phyloP scores from a whole-genome alignment of 2,113 vertebrate species.

The Crotalus horridus region DNA sequence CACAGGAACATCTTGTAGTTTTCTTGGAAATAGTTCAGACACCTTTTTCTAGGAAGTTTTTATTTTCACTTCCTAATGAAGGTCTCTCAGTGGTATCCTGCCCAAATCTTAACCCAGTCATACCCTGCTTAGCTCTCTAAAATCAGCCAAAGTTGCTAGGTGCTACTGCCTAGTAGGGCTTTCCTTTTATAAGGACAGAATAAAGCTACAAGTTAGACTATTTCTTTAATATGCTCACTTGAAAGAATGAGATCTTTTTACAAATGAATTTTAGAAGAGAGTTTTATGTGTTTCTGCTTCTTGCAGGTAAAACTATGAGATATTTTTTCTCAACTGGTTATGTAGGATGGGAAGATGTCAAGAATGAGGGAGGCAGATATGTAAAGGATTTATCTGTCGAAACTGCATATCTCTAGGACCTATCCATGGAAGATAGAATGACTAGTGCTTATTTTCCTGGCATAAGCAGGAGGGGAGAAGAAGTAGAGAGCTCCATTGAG shows the following conservation, averaged over 20 bases:
- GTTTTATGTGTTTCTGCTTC: not conserved
- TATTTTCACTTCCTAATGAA: too few species aligned
- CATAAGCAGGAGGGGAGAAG: not conserved
- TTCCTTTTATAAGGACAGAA: not conserved
- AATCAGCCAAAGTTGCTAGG: not conserved
- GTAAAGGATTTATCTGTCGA: not conserved
- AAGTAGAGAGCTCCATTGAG: not conserved
- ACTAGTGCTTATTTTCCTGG: not conserved
- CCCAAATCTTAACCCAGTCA: not conserved
- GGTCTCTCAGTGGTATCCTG: too few species aligned
- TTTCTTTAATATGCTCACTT: not conserved
- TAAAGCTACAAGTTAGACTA: not conserved
- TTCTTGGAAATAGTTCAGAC: not conserved
- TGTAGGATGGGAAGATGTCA: not conserved
- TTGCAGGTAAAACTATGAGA: not conserved
- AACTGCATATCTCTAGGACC: not conserved
- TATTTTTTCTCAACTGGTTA: not conserved
- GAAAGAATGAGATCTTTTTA: not conserved
- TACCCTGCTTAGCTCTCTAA: not conserved
- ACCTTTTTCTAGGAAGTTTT: too few species aligned
- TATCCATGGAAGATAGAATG: not conserved
- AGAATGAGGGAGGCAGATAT: not conserved
- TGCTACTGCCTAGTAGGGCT: not conserved
- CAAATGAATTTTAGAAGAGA: not conserved
- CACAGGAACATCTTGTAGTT: not conserved